Conservation (phyloP, 2,113 vertebrate genomes). For the Callopanchax toddi region DNA sequence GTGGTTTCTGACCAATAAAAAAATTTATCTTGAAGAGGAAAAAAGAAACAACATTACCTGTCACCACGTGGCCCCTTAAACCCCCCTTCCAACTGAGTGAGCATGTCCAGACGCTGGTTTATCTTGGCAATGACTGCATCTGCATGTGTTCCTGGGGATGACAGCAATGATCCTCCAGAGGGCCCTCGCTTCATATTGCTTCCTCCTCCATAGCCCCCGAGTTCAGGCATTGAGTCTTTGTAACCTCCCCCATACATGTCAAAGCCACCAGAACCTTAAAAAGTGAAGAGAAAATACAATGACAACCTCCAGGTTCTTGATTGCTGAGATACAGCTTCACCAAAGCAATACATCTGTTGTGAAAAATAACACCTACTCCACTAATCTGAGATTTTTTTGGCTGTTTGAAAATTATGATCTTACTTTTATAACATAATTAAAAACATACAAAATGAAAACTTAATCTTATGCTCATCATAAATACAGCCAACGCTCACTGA, state of each 20-base stretch:
- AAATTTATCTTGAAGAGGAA: background rate
- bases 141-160: constrained; percentile 75
- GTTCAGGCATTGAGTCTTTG: constrained; percentile 78
- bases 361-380: no score
- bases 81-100: constrained; percentile 76
- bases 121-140: constrained; percentile 88
- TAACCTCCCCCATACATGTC: constrained; percentile 75
- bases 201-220: constrained; percentile 71
- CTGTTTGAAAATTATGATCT: no score
- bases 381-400: no score
- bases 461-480: no score
- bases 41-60: constrained; percentile 66
- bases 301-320: background rate
- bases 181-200: constrained; percentile 73
- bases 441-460: no score
- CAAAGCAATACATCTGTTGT: no score
- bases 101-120: constrained; percentile 90
- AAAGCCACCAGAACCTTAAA: constrained; percentile 71
- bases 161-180: constrained; percentile 66
- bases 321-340: no score
- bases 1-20: background rate
- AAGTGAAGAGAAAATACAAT: background rate
- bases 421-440: no score
- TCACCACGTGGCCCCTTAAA: constrained; percentile 72
- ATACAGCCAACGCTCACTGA: no score